Conservation (phyloP, 2,113 vertebrate species). For the Salvelinus fontinalis region DNA sequence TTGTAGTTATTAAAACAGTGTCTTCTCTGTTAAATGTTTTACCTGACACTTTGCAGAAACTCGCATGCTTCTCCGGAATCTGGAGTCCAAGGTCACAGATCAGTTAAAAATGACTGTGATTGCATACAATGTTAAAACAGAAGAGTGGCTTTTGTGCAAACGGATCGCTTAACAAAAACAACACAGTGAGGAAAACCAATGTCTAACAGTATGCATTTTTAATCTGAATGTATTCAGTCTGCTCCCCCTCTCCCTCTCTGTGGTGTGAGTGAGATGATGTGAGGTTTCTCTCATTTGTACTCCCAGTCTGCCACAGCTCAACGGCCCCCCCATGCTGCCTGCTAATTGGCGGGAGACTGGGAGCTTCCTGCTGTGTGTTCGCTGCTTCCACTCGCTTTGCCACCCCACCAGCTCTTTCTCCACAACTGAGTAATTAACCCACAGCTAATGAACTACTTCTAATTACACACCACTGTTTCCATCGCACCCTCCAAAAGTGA, state of each 20-base stretch:
- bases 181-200: constrained; percentile 16
- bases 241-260: constrained; percentile 27
- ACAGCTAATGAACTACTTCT: constrained; percentile 99
- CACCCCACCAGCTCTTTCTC: constrained; percentile 70
- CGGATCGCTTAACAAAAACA: constrained; percentile 44
- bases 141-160: constrained; percentile 43
- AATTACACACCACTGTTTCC: constrained; percentile 94
- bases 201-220: constrained; percentile 49
- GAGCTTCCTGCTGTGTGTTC: constrained; percentile 77
- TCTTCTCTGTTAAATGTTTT: constrained; percentile 33
- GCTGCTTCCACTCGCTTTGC: constrained; percentile 68
- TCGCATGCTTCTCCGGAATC: neutral
- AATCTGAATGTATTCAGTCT: constrained; percentile 45
- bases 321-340: constrained; percentile 54
- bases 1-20: constrained; percentile 37
- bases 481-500: constrained; percentile 86
- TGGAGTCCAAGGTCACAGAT: constrained; percentile 18
- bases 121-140: constrained; percentile 28
- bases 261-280: constrained; percentile 54
- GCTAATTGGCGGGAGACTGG: constrained; percentile 80
- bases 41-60: constrained; percentile 30
- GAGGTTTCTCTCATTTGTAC: constrained; percentile 61
- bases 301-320: constrained; percentile 43
- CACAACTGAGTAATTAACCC: constrained; percentile 95
- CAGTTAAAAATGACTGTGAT: constrained; percentile 5